phyloP scores from a whole-genome alignment of 2,113 vertebrate species.

The Pelecanus crispus region DNA sequence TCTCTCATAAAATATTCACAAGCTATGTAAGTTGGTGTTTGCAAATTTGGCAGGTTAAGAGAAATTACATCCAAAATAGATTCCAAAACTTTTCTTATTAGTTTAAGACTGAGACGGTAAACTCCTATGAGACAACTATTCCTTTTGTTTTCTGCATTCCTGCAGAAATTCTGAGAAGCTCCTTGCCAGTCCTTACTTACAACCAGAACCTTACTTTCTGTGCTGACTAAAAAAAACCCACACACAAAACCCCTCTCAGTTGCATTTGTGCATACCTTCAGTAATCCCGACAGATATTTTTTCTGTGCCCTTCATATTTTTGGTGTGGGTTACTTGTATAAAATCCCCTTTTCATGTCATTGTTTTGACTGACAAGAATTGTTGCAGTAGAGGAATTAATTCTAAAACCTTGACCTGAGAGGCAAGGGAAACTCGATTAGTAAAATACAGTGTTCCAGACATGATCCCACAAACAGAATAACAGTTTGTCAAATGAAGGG shows the following conservation, averaged over 20 bases:
- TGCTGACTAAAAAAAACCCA: rapidly evolving
- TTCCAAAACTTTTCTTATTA: background rate
- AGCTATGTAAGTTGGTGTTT: background rate
- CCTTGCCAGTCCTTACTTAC: background rate
- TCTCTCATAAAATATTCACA: slow-evolving; percentile 37
- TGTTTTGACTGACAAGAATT: background rate
- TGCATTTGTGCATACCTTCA: background rate
- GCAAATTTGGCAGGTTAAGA: background rate
- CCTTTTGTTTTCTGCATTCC: background rate
- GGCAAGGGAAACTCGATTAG: background rate
- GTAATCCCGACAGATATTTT: background rate
- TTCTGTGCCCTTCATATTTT: background rate
- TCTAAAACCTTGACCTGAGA: background rate
- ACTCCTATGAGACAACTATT: background rate
- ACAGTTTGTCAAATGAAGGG: background rate
- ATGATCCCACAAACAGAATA: background rate
- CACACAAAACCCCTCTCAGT: too few relatives aligned
- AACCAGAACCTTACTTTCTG: background rate
- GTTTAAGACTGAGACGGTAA: background rate
- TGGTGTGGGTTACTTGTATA: background rate
- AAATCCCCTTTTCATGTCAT: background rate
- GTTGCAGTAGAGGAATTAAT: background rate
- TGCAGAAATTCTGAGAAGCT: background rate
- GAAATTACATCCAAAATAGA: background rate
- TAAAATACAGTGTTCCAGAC: background rate